Base-by-base conservation (phyloP, 2,797 vertebrate species). In the Hypotaenidia philippensis region DNA sequence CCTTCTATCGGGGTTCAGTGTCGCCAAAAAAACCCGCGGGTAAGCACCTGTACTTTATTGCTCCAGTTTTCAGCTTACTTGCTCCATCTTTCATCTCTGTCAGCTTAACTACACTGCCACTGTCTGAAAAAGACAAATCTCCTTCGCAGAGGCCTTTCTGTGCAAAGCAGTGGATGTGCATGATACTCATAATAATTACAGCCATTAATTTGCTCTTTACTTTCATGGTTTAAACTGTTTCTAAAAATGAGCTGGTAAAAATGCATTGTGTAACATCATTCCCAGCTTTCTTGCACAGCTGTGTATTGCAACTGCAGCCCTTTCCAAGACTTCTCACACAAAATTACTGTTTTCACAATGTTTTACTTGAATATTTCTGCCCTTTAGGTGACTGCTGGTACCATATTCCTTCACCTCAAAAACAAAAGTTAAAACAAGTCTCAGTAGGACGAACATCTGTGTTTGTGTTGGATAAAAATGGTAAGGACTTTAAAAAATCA, bases 381-480 rank as follows among this genome's bases (percentile, higher is more conserved):
- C 66, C 34, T 90, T 20, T 17, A 97, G 96, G 96, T 80, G 96
- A 97, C 45, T 96, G 96, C 59, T 97, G 96, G 99, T 99, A 99
- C 95, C 99, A 99, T 94, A 99, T 99, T 91, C 99, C 99, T 4
- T 98, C 99, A 8, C 99, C 99, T 13, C 95, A 98, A 36, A 99
- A 99, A 50, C 99, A 99, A 97, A 99, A 99, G 96, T 90, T 99
- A 75, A 99, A 98, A 89, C 99, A 99, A 95, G 99, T 99, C 72
- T 99, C 99, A 2, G 99, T 99, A 3, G 99, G 99, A n/a, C 98
- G 98, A 97, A 99, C 99, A 0, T 99, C 99, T 0, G 98, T 99
- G 55, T 99, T 97, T 50, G 95, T 98, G 13, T 98, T 99, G 63
- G 99, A 99, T 94, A 99, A 99, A 94, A 99, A 99, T 1, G 99